Conservation (phyloP, 2,113 vertebrate genomes). For the Oncorhynchus gorbuscha region DNA sequence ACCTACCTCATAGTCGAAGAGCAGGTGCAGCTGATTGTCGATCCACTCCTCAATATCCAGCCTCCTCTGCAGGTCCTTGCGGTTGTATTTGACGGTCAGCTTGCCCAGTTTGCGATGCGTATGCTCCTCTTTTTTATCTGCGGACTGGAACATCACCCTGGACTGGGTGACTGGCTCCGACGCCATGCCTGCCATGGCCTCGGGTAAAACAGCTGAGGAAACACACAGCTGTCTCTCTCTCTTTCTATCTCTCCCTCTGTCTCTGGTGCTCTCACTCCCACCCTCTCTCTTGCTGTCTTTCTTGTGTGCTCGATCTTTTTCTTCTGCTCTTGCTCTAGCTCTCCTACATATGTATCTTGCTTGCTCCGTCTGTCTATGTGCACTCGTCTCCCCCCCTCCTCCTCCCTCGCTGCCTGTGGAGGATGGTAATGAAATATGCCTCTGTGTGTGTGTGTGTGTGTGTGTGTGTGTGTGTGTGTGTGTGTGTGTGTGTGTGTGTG, state of each 20-base stretch:
- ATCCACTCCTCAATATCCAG: constrained; percentile 96
- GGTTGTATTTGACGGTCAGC: constrained; percentile 94
- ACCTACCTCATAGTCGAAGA: constrained; percentile 88
- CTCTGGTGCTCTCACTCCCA: constrained; percentile 27
- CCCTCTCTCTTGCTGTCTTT: constrained; percentile 36
- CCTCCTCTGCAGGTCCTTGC: constrained; percentile 91
- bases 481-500: constrained; percentile 18
- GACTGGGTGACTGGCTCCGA: constrained; percentile 78
- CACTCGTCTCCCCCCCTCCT: constrained; percentile 22
- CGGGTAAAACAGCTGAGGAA: constrained; percentile 43
- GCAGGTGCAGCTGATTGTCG: constrained; percentile 85
- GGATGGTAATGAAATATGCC: constrained; percentile 72
- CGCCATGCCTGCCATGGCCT: constrained; percentile 79
- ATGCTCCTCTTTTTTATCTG: constrained; percentile 77
- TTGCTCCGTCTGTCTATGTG: not conserved
- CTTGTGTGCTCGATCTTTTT: not conserved
- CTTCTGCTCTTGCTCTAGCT: constrained; percentile 9
- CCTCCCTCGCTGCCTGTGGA: constrained; percentile 51
- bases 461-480: constrained; percentile 17
- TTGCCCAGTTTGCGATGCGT: constrained; percentile 84
- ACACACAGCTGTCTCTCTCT: constrained; percentile 13
- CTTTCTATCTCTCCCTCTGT: constrained; percentile 5
- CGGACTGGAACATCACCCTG: constrained; percentile 84
- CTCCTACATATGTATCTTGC: constrained; percentile 8
- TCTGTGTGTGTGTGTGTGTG: constrained; percentile 25